Evolutionary conservation across 2,888 invertebrate genomes (phyloP).

Genomic region (Cancer borealis): DNA sequence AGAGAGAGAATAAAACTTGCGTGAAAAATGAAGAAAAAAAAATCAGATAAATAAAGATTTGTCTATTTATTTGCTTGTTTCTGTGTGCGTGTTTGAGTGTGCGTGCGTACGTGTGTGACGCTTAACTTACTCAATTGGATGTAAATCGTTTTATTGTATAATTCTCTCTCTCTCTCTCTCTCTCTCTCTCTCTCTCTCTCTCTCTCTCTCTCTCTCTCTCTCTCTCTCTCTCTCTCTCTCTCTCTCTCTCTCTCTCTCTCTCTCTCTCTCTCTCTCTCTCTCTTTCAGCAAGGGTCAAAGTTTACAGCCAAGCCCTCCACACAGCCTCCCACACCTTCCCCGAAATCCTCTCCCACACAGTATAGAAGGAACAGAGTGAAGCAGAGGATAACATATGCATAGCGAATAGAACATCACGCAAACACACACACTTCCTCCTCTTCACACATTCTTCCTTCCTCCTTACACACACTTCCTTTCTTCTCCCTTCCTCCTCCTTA

Average conservation of each 20-base stretch:
- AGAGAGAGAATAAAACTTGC: neutral
- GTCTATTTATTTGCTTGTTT: no score
- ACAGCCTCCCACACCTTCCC: neutral
- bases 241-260: slow-evolving; percentile 1
- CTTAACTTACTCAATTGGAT: no score
- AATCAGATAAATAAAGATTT: no score
- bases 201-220: neutral
- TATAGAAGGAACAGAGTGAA: neutral
- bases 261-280: slow-evolving; percentile 21
- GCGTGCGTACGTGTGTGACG: no score
- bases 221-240: neutral
- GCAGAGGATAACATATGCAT: neutral
- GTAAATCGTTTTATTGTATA: neutral
- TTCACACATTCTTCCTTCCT: no score
- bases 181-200: slow-evolving; percentile 29
- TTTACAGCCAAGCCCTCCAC: neutral
- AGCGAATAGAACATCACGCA: no score
- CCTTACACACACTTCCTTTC: no score
- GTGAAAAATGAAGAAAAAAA: no score
- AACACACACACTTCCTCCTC: no score
- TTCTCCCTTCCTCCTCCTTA: no score
- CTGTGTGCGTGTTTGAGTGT: neutral
- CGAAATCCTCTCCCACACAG: neutral
- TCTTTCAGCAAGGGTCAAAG: neutral
- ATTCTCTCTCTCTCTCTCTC: neutral